A percentile compares a stretch with the other conserved stretches of the same genome.
These are phyloP conservation scores for Alces alces DNA, from an alignment of 2,113 vertebrate genomes.

Conservation along the genomic window DNA sequence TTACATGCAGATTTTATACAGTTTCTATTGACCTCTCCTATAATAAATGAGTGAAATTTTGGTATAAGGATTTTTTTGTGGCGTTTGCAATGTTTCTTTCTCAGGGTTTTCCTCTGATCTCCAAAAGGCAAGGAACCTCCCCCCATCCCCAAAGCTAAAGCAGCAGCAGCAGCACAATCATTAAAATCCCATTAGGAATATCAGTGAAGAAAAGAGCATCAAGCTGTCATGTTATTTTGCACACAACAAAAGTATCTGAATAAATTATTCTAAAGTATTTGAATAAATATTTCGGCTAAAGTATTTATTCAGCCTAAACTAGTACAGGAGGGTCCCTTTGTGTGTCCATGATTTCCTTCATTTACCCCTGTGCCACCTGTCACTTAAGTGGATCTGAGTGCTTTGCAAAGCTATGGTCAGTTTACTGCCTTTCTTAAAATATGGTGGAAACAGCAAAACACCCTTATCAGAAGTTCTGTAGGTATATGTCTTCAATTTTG, in stretches of 20 bases:
- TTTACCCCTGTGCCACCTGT: not conserved
- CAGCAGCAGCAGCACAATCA: not conserved
- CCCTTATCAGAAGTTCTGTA: not conserved
- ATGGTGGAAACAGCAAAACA: not conserved
- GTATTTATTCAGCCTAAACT: not conserved
- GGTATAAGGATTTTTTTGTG: not conserved
- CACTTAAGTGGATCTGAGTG: not conserved
- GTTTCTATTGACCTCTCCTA: not conserved
- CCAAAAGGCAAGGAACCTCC: not conserved
- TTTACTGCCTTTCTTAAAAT: conserved; percentile 3
- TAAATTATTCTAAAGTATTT: not conserved
- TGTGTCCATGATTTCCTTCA: not conserved
- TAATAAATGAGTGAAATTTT: not conserved
- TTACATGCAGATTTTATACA: not conserved
- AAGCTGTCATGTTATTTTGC: not conserved
- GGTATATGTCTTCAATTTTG: not conserved
- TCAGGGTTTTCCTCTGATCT: not conserved
- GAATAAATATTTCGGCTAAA: not conserved
- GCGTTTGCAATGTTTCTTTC: not conserved
- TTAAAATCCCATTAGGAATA: not conserved
- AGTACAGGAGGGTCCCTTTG: not conserved
- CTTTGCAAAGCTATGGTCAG: not conserved
- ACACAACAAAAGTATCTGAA: not conserved
- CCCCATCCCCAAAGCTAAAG: not conserved
- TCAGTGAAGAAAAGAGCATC: not conserved